Evolutionary conservation across 2,113 vertebrate genomes (phyloP), one percentile per base, ranked within the genome.

Genomic region (Gopherus flavomarginatus): DNA sequence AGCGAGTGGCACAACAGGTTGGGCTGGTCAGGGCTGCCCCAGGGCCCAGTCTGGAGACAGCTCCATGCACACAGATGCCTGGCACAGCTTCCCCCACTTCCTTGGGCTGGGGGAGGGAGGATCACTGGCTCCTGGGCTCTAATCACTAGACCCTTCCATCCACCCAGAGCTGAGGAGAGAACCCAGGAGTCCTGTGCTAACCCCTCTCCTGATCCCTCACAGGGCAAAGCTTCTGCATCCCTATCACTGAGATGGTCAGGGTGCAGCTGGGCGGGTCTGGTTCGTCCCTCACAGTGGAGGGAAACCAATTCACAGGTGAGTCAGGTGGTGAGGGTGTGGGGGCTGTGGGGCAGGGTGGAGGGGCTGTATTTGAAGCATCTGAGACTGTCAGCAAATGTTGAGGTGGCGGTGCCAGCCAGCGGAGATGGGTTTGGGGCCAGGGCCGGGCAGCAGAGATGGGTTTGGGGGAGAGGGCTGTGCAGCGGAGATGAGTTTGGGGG

Each of bases 251-350:
- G 44, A 89, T 93, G 52, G 52, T 93, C 49, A 42, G 86, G 38
- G 91, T 85, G 59, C 88, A 53, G 31, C 82, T 89, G 65, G 91
- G 91, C 8, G 52, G 31, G 65, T 21, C 86, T 56, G 84, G 12
- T 38, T 38, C 27, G 5, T 27, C 19, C 19, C 59, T 50, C 24
- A 8, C 75, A 26, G 42, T 3, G 49, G 52, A 89, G 65, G 87
- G 80, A 81, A 93, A 81, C 52, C 38, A 35, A 54, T 93, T 93
- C 75, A 93, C 91, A 35, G 91, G 91, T 89, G 57, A 93, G 75
- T 7, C 38, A 29, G 44, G 42, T 44, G 44, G 42, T 8, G 16
- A 14, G 59, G 11, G 6, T 50, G 29, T 4, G 6, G 3, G 31
- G 59, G 12, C 29, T 62, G 59, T 35, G 77, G 69, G 54, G 31